Evolutionary conservation across 2,797 vertebrate genomes (phyloP).

Genomic region (Pampus argenteus): DNA sequence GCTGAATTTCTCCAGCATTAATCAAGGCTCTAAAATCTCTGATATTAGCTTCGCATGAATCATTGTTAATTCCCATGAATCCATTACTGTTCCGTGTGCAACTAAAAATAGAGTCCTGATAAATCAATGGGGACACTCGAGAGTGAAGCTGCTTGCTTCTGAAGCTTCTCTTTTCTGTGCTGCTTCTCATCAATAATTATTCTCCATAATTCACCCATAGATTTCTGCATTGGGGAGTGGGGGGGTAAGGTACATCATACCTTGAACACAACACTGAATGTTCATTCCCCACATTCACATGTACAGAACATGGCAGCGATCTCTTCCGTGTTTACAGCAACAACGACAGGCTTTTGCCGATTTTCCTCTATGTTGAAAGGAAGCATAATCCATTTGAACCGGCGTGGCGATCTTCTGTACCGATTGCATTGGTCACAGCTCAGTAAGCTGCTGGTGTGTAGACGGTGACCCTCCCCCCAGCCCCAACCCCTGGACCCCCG

Average conservation of each 20-base stretch:
- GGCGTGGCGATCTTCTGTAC: constrained; percentile 47
- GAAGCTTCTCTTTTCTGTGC: constrained; percentile 61
- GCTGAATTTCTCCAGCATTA: constrained; percentile 71
- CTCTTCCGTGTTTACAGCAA: constrained; percentile 53
- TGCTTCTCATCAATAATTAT: constrained; percentile 74
- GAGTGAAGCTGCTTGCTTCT: constrained; percentile 64
- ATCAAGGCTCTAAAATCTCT: constrained; percentile 78
- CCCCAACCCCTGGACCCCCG: constrained; percentile 16
- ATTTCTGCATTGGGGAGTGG: constrained; percentile 46
- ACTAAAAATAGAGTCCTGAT: constrained; percentile 81
- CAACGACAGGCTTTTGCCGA: constrained; percentile 46
- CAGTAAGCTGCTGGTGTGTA: constrained; percentile 48
- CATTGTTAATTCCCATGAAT: constrained; percentile 81
- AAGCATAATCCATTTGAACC: constrained; percentile 67
- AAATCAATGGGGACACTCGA: constrained; percentile 79
- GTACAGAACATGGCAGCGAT: constrained; percentile 33
- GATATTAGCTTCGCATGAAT: constrained; percentile 78
- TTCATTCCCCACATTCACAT: constrained; percentile 29
- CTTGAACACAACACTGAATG: constrained; percentile 40
- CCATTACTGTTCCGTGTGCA: constrained; percentile 75
- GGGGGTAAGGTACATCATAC: constrained; percentile 45
- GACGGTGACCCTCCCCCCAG: constrained; percentile 26
- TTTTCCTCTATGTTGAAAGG: constrained; percentile 52
- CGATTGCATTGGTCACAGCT: constrained; percentile 72
- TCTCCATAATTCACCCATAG: constrained; percentile 66